Base-by-base conservation (phyloP, 2,888 invertebrate species). In the Mythimna albipuncta region DNA sequence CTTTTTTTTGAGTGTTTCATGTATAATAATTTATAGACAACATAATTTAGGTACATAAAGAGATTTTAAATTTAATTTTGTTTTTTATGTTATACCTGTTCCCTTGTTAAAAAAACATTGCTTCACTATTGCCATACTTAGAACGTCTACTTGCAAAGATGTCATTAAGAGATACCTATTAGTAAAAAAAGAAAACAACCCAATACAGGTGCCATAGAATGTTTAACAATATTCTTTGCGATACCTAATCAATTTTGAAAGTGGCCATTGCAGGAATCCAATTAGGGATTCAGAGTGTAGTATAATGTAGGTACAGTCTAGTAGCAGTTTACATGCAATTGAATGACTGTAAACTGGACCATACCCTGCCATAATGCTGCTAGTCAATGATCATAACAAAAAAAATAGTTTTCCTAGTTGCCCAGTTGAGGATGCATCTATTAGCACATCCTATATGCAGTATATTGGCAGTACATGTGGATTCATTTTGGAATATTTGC, bases 41-140 rank as follows among this genome's bases (percentile, higher is more conserved):
- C 9, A n/a, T 21, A 32, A 26, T 73, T 58, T 65, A 65, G 26
- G 65, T 47, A 38, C 19, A 2, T 38, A 54, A n/a, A 64, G 64
- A 44, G 4, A n/a, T 26, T 65, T 16, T 26, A 74, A 74, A 38
- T 5, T 61, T 52, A 26, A 52, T 44, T 38, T 38, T 19, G 38
- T 19, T 64, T 21, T 47, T 32, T 32, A 26, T 1, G 26, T 32
- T 32, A 32, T 4, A 5, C n/a, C 6, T 58, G 50, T 11, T 21
- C 6, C 4, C 32, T 2, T 62, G 11, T 50, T 44, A 44, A 44
- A 44, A 44, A 13, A 9, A 44, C 21, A 52, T 59, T 59, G 32
- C 9, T 41, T 32, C 16, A 32, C 5, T 26, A n/a, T 58, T 55
- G n/a, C n/a, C 32, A 69, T 32, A 21, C 26, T 50, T 50, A 26